These are phyloP conservation scores for Aphrophora alni DNA, from an alignment of 2,888 invertebrate species.

Conservation along the genomic window DNA sequence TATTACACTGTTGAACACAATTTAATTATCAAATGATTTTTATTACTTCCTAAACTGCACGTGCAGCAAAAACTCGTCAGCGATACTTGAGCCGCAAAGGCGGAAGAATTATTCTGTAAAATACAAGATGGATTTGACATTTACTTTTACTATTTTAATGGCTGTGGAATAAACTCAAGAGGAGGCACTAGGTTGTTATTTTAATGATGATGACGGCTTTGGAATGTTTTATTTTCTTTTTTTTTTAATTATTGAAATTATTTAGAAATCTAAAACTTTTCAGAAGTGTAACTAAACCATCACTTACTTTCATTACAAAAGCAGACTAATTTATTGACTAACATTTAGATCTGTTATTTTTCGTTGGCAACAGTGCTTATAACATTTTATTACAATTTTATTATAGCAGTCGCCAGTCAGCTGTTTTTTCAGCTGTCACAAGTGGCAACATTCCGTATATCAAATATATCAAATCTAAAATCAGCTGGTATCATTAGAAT, in stretches of 20 bases:
- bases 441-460: too few relatives aligned
- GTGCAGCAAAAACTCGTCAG: conserved; percentile 34
- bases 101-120: background rate
- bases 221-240: too few relatives aligned
- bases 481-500: too few relatives aligned
- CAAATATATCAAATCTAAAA: too few relatives aligned
- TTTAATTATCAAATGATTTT: background rate
- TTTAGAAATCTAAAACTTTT: too few relatives aligned
- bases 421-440: background rate
- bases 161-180: background rate
- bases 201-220: too few relatives aligned
- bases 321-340: too few relatives aligned
- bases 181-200: background rate
- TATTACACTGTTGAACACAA: background rate
- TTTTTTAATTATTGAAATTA: too few relatives aligned
- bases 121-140: background rate
- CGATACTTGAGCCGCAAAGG: conserved; percentile 10
- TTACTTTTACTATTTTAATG: background rate
- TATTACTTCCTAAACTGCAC: conserved; percentile 16
- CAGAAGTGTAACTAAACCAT: too few relatives aligned
- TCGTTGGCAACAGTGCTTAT: background rate
- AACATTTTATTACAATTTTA: background rate
- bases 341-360: background rate
- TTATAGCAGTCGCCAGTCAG: background rate
- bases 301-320: too few relatives aligned